Base-by-base conservation (phyloP, 2,113 vertebrate species). In the Rissa tridactyla region DNA sequence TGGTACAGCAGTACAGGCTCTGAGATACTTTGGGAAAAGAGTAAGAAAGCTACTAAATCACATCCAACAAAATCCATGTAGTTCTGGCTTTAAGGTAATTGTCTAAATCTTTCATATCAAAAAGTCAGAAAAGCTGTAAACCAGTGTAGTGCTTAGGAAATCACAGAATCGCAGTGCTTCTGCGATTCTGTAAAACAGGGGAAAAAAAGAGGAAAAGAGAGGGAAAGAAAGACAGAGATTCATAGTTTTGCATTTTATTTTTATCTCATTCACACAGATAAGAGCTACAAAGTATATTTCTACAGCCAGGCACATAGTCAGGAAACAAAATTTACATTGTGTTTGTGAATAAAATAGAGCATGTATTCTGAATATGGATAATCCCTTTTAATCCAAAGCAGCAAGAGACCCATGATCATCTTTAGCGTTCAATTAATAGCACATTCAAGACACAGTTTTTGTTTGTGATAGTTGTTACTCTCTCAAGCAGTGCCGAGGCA, bases 391-490 rank as follows among this genome's bases (percentile, higher is more conserved):
- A 49, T 54, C 13, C 36, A 40, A 19, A 80, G 27, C 15, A 76
- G 3, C 15, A 76, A 27, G 10, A 52, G 4, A 29, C 13, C 2
- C 18, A 10, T 38, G 8, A 22, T 21, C 11, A 42, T 47, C 10
- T 49, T 75, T 65, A 11, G 5, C 12, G 12, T 61, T 65, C 21
- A n/a, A 15, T 54, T 65, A 77, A 72, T 13, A 34, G 2, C 3
- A 69, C 14, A n/a, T 13, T 80, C 15, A 36, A 7, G 4, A 27
- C 0, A 0, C 2, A 40, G 5, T 2, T 62, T 70, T 72, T 36
- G 2, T 34, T 51, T 68, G 23, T 62, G 30, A 17, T 72, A 64
- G 68, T 19, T 30, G 29, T 18, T 72, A 22, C 13, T 61, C n/a
- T 84, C 26, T 75, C 46, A 82, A 3, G 40, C 1, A 42, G 19